Percentiles rank a stretch among this genome's conserved stretches.
Conservation (phyloP, 1,140 invertebrate species). For the Apis dorsata region DNA sequence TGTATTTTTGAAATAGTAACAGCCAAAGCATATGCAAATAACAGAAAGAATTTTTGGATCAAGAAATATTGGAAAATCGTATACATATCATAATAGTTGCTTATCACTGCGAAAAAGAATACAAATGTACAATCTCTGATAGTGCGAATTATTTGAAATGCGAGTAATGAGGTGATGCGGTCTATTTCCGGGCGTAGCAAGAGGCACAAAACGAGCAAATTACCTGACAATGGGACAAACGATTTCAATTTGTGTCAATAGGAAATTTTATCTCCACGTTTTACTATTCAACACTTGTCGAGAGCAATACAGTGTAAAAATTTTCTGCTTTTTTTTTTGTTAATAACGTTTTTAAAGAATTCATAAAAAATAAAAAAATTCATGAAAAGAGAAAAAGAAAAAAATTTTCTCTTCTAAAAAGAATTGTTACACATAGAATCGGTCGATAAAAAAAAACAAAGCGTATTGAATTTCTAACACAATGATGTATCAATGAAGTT, state of each 20-base stretch:
- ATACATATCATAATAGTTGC: not conserved
- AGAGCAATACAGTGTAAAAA: not conserved
- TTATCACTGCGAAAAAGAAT: not conserved
- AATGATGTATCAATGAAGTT: not conserved
- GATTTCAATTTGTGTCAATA: slow-evolving; percentile 8
- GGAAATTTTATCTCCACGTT: slow-evolving; percentile 1
- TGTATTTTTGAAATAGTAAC: too few relatives aligned
- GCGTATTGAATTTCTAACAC: too few relatives aligned
- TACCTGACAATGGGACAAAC: slow-evolving; percentile 20
- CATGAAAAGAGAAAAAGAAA: not conserved
- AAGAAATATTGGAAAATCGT: too few relatives aligned
- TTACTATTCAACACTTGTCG: not conserved
- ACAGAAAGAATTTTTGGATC: too few relatives aligned
- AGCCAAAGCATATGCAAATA: too few relatives aligned
- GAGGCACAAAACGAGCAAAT: slow-evolving; percentile 2
- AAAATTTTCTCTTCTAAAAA: too few relatives aligned
- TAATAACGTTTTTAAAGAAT: rapidly evolving
- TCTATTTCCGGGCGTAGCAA: not conserved
- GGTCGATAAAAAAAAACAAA: not conserved
- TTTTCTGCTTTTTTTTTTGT: not conserved
- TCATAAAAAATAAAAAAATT: not conserved
- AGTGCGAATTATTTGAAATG: not conserved
- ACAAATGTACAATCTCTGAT: not conserved
- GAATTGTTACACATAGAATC: not conserved
- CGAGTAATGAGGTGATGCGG: not conserved